Evolutionary conservation across 2,888 invertebrate genomes (phyloP).

Genomic region (Nomada ferruginata): DNA sequence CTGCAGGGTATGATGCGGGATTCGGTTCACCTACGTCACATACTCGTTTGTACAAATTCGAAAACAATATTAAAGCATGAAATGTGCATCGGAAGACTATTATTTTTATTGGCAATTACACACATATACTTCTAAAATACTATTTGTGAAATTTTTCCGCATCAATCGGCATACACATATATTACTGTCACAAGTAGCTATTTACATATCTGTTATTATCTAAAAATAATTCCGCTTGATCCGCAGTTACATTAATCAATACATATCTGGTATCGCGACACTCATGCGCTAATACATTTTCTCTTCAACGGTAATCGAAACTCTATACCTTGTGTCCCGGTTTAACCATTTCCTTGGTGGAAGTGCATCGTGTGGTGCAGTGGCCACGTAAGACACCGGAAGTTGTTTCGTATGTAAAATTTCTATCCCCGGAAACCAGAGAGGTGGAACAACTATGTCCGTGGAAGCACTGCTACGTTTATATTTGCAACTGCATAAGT

Average conservation of each 20-base stretch:
- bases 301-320: slow-evolving; percentile 37
- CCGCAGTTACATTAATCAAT: neutral
- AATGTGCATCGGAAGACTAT: too few relatives aligned
- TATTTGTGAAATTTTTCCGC: too few relatives aligned
- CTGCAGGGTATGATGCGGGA: too few relatives aligned
- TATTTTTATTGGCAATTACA: too few relatives aligned
- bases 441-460: slow-evolving; percentile 52
- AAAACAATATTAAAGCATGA: too few relatives aligned
- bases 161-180: neutral
- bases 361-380: slow-evolving; percentile 26
- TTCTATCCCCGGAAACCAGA: slow-evolving; percentile 63
- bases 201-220: neutral
- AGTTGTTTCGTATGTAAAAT: slow-evolving; percentile 61
- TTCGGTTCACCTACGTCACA: too few relatives aligned
- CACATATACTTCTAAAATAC: too few relatives aligned
- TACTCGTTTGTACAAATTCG: too few relatives aligned
- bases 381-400: slow-evolving; percentile 65
- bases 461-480: slow-evolving; percentile 21
- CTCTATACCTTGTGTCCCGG: slow-evolving; percentile 45
- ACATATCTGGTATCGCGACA: neutral
- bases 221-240: neutral
- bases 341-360: slow-evolving; percentile 65
- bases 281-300: slow-evolving; percentile 29
- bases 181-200: neutral
- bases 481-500: neutral